Evolutionary conservation across 2,888 invertebrate genomes (phyloP).

Genomic region (Tachina lurida): DNA sequence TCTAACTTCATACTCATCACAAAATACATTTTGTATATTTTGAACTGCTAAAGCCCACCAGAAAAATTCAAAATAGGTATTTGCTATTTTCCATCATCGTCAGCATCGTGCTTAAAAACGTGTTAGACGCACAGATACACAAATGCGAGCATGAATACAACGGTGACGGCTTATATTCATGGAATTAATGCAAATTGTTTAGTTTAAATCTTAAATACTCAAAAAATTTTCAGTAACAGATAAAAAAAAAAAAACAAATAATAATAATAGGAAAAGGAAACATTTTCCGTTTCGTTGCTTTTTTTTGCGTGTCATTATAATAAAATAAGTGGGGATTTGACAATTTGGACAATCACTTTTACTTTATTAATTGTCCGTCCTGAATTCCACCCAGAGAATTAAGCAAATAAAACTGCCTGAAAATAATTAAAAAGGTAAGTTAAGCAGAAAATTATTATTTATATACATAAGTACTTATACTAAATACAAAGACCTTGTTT

Average conservation of each 20-base stretch:
- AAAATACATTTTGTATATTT: constrained; percentile 1
- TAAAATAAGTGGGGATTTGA: constrained; percentile 48
- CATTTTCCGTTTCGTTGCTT: neutral
- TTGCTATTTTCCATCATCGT: constrained; percentile 40
- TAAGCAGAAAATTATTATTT: neutral
- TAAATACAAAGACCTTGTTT: too few relatives aligned
- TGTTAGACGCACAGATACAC: constrained; percentile 4
- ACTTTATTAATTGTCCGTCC: constrained; percentile 40
- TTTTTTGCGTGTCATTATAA: constrained; percentile 12
- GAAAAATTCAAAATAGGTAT: constrained; percentile 26
- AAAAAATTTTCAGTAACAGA: constrained; percentile 37
- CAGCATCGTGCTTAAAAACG: constrained; percentile 9
- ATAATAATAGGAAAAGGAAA: constrained; percentile 26
- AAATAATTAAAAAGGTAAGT: constrained; percentile 53
- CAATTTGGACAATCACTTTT: constrained; percentile 39
- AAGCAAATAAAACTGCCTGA: neutral
- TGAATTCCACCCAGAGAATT: constrained; percentile 15
- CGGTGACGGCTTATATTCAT: constrained; percentile 24
- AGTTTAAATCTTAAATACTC: constrained; percentile 59
- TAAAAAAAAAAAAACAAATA: constrained; percentile 28
- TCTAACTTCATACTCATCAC: neutral
- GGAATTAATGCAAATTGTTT: constrained; percentile 68
- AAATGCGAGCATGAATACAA: neutral
- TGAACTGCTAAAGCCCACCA: constrained; percentile 2
- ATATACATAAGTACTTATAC: neutral